Evolutionary conservation across 2,888 invertebrate genomes (phyloP), one percentile per base, ranked within the genome.

Genomic region (Elmis aenea): DNA sequence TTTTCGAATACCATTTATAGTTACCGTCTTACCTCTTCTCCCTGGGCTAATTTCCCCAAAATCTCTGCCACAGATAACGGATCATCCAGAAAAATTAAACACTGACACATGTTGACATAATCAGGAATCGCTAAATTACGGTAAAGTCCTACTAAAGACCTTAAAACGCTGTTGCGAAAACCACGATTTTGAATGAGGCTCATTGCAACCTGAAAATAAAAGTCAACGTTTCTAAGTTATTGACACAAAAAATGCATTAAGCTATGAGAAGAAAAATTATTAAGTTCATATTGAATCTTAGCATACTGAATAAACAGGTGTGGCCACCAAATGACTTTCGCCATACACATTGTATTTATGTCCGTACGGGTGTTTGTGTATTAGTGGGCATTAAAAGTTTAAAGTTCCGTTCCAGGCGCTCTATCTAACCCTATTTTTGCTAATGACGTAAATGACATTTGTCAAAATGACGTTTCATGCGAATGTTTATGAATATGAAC

Each of bases 51-150:
- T 67, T 86, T 89, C 59, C 94, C 93, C 4, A 97, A 73, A 42
- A 96, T 85, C 67, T 92, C 87, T 9, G 95, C 94, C 1, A 96
- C 94, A 14, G 92, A 85, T 10, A 86, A 70, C 0, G 95, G 89
- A 68, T 96, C 94, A 64, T 97, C 95, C 26, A 97, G 71, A 66
- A 95, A 96, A 52, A 97, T 97, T 38, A 96, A 77, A 66, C 96
- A 97, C 70, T 97, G 92, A 58, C 94, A 94, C 86, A 99, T 95
- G 67, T 91, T 96, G 10, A 99, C 95, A 67, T 94, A 97, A 67
- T 99, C 97, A 0, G 97, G 94, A 14, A 89, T 84, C 13, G 84
- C 81, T 21, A 96, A 74, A 35, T 87, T 86, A 50, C 88, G 77
- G 66, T 97, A 99, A 1, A 99, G 74, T 33, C 82, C 84, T 3